Conservation (phyloP, 2,888 invertebrate genomes). For the Rhingia campestris region DNA sequence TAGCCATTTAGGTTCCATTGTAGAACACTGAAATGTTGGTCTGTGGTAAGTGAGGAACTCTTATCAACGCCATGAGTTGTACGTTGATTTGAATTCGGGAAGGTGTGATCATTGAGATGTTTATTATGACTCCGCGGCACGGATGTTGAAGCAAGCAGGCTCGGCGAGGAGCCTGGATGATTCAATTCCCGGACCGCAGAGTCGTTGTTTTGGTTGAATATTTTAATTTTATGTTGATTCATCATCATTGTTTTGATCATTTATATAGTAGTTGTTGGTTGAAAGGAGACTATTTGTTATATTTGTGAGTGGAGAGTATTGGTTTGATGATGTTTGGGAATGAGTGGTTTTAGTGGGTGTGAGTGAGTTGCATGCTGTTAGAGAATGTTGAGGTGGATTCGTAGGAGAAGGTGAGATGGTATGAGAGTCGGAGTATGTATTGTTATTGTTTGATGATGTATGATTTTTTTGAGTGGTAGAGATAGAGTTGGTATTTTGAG, state of each 20-base stretch:
- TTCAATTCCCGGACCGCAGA: slow-evolving; percentile 4
- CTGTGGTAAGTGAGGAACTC: neutral
- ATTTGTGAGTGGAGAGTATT: slow-evolving; percentile 3
- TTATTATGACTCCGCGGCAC: slow-evolving; percentile 28
- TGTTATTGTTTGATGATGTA: neutral
- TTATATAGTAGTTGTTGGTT: slow-evolving; percentile 14
- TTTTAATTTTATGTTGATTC: slow-evolving; percentile 6
- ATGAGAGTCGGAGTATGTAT: neutral
- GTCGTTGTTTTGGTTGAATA: slow-evolving; percentile 6
- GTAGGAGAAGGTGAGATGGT: neutral
- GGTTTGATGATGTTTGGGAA: neutral
- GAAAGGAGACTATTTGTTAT: slow-evolving; percentile 11
- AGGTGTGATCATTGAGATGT: slow-evolving; percentile 1
- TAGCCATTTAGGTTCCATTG: slow-evolving; percentile 46
- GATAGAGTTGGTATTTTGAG: neutral
- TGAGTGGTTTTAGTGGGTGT: slow-evolving; percentile 8
- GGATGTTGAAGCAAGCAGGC: slow-evolving; percentile 1
- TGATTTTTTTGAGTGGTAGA: neutral
- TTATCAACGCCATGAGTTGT: neutral
- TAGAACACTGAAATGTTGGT: slow-evolving; percentile 21
- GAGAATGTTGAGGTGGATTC: neutral
- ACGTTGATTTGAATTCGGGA: neutral
- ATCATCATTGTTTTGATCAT: slow-evolving; percentile 4
- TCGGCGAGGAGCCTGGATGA: neutral
- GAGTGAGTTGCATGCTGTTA: slow-evolving; percentile 21